Base-by-base conservation (phyloP, 2,888 invertebrate species). In the Beris morrisii region DNA sequence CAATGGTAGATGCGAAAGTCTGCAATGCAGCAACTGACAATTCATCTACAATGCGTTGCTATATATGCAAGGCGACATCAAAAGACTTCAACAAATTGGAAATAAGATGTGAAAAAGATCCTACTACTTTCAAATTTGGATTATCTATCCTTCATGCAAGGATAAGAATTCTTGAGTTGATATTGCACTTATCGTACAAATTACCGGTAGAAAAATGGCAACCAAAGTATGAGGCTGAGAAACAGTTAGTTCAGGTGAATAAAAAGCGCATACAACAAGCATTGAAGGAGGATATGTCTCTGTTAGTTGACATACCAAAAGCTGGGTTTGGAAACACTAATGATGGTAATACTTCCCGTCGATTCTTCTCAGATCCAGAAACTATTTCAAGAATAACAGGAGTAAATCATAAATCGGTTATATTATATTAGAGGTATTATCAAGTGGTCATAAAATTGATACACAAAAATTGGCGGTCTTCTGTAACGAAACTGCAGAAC, bases 161-260 rank as follows among this genome's bases (percentile, higher is more conserved):
- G 54, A 64, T 54, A 31, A 6, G 54, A 28, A 45, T 64, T n/a
- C 31, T 64, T 31, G 54, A 64, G 44, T 44, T 28, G 6, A 7
- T 54, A 6, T 31, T 73, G 74, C 67, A 64, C 12, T 55, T 67
- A 7, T n/a, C 64, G 2, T 64, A 56, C 57, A 45, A 53, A 28
- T 28, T 64, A 11, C 56, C 64, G 43, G 11, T 67, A n/a, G 44
- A 66, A 38, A 54, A 54, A 31, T 66, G 66, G 66, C 61, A 54
- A 54, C 61, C 46, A 7, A 32, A 32, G 32, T 5, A 32, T 32
- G 7, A 7, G 4, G 32, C 32, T 13, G 3, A 28, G 11, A 55
- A 28, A 30, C 4, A 32, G 7, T 5, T 32, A 5, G 32, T 32
- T 5, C 5, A 32, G 7, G 32, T 5, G 32, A 2, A 28, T n/a